Conservation (phyloP, 2,113 vertebrate species). For the human (Homo sapiens) region GRCh38 chr2:193860001-193860500, state of each 20-base stretch:
- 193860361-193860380: not conserved
- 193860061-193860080: too few relatives aligned
- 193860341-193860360: not conserved
- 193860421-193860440: not conserved
- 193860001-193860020: too few relatives aligned
- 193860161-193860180: too few relatives aligned
- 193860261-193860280: not conserved
- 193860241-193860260: too few relatives aligned
- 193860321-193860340: not conserved
- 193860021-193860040: too few relatives aligned
- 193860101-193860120: too few relatives aligned
- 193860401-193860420: not conserved
- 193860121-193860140: too few relatives aligned
- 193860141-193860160: too few relatives aligned
- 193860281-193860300: not conserved
- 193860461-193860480: not conserved
- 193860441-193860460: not conserved
- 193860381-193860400: not conserved
- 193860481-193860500: not conserved
- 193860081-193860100: too few relatives aligned
- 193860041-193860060: too few relatives aligned
- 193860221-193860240: not conserved
- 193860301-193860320: not conserved
- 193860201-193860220: too few relatives aligned
- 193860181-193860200: not conserved